A percentile compares a stretch with the other conserved stretches of the same genome.
These are phyloP conservation scores for Drosophila murphyi DNA, from an alignment of 1,140 invertebrate genomes.

Conservation along the genomic window DNA sequence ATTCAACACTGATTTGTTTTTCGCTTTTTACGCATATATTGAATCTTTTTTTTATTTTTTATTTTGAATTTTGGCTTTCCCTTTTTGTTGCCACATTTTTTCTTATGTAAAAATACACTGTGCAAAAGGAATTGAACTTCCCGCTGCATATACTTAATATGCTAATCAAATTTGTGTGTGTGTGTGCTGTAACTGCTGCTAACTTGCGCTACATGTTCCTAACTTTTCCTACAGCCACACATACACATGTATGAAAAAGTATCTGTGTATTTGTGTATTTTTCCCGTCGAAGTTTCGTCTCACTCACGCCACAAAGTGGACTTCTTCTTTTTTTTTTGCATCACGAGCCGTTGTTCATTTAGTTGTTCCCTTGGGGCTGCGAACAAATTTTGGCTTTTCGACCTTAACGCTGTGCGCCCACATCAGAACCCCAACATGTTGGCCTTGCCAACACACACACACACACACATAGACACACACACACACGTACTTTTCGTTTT, in stretches of 20 bases:
- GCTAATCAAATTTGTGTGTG: constrained; percentile 56
- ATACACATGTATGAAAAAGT: too few species aligned
- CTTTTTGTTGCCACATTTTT: constrained; percentile 31
- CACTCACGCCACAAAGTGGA: neutral
- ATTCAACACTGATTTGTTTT: constrained; percentile 60
- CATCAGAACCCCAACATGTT: constrained; percentile 28
- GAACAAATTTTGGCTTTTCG: constrained; percentile 24
- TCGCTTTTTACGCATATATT: constrained; percentile 6
- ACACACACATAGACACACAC: neutral
- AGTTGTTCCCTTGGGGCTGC: neutral
- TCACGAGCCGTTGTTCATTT: constrained; percentile 27
- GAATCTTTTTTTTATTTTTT: constrained; percentile 37
- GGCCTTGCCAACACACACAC: constrained; percentile 4
- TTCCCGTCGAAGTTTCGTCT: neutral
- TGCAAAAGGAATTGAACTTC: constrained; percentile 33
- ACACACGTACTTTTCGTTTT: neutral
- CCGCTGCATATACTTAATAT: constrained; percentile 66
- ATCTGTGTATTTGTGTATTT: constrained; percentile 1
- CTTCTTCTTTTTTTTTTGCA: constrained; percentile 20
- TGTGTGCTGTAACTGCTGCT: neutral
- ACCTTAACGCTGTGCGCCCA: constrained; percentile 14
- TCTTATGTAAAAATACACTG: neutral
- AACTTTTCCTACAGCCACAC: constrained; percentile 24
- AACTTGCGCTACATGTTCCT: constrained; percentile 28
- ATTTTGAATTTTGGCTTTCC: constrained; percentile 6